Percentiles rank a stretch among this genome's conserved stretches.
Evolutionary conservation across 1,140 invertebrate genomes (phyloP).

Genomic region (Microvelia longipes): DNA sequence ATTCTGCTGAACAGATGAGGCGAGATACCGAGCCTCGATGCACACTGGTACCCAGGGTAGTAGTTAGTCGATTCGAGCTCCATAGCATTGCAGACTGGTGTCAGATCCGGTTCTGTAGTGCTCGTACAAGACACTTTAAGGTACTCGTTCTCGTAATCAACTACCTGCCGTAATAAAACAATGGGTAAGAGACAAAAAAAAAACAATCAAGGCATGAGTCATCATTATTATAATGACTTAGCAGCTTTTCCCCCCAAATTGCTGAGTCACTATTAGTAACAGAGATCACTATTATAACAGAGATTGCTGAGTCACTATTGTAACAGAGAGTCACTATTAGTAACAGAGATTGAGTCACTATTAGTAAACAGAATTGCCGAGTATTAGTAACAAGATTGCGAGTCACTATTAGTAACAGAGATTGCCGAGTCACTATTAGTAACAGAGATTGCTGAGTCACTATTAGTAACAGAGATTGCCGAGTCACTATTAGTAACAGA

Average conservation of each 20-base stretch:
- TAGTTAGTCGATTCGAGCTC: conserved; percentile 31
- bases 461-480: too few relatives aligned
- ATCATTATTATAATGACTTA: background rate
- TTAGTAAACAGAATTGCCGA: too few relatives aligned
- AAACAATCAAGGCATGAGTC: background rate
- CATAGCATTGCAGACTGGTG: conserved; percentile 11
- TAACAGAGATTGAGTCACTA: too few relatives aligned
- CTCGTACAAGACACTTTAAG: background rate
- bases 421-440: too few relatives aligned
- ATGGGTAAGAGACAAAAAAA: background rate
- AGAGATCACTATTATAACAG: too few relatives aligned
- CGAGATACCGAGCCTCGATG: conserved; percentile 44
- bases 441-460: too few relatives aligned
- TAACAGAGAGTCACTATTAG: too few relatives aligned
- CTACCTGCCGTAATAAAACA: background rate
- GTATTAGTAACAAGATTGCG: too few relatives aligned
- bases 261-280: too few relatives aligned
- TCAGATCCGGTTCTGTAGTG: background rate
- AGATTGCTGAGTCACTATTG: too few relatives aligned
- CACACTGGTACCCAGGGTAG: conserved; percentile 26
- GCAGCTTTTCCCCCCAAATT: background rate
- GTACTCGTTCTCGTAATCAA: background rate
- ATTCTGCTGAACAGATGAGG: conserved; percentile 58
- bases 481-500: too few relatives aligned
- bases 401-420: too few relatives aligned